These are phyloP conservation scores for Baryphthengus martii DNA, from an alignment of 2,113 vertebrate species.

Conservation along the genomic window DNA sequence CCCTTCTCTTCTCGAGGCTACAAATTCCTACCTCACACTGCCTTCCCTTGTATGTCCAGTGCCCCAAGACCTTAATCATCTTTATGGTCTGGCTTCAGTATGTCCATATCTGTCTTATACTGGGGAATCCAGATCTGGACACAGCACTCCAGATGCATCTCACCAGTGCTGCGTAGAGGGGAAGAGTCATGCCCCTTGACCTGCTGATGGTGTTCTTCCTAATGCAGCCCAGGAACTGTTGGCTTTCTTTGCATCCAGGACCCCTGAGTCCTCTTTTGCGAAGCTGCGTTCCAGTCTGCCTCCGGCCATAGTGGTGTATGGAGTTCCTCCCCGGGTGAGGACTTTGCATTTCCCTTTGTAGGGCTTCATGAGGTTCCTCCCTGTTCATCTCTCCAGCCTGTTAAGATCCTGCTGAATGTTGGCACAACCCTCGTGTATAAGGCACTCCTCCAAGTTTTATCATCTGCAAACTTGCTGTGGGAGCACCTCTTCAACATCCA, in stretches of 20 bases:
- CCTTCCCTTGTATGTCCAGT: neutral
- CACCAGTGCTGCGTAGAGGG: neutral
- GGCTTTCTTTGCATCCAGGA: neutral
- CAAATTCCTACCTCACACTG: neutral
- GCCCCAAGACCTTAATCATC: neutral
- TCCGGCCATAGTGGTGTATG: neutral
- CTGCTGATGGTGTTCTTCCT: neutral
- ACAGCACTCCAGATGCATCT: neutral
- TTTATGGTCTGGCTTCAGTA: neutral
- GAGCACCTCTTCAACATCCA: neutral
- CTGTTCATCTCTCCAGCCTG: neutral
- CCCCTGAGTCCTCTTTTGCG: neutral
- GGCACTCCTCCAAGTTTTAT: neutral
- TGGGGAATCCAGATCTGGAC: neutral
- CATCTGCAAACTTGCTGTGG: neutral
- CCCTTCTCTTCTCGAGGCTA: neutral
- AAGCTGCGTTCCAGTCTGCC: neutral
- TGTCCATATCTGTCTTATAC: neutral
- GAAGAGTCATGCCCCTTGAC: fast-evolving
- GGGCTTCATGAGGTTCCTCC: neutral
- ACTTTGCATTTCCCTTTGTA: neutral
- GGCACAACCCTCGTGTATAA: neutral
- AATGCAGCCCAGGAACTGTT: neutral
- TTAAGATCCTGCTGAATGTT: neutral
- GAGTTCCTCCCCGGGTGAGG: neutral